Percentiles rank a stretch among this genome's conserved stretches.
Conservation (phyloP, 2,888 invertebrate species). For the Pristionchus arcanus region DNA sequence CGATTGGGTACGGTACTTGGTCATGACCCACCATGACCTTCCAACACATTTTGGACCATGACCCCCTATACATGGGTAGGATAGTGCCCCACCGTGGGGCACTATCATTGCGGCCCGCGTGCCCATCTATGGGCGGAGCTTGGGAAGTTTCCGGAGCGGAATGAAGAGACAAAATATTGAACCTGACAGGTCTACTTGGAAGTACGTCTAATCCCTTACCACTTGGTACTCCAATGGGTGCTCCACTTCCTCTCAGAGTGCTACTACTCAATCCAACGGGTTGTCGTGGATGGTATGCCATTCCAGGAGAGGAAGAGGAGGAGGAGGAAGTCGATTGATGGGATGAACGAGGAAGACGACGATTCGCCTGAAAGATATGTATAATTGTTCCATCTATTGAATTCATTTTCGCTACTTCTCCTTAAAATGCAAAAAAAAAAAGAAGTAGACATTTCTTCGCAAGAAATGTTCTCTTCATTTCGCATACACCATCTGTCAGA, state of each 20-base stretch:
- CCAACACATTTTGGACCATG: too few species aligned
- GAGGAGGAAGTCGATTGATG: conserved; percentile 23
- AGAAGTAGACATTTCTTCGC: too few species aligned
- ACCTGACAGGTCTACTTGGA: background rate
- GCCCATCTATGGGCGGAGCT: background rate
- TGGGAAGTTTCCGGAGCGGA: background rate
- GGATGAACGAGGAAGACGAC: conserved; percentile 45
- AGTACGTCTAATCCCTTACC: background rate
- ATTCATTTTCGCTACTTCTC: background rate
- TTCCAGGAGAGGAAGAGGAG: conserved; percentile 37
- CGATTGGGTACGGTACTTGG: too few species aligned
- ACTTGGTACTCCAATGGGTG: background rate
- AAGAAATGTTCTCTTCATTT: too few species aligned
- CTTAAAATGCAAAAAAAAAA: background rate
- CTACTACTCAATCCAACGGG: background rate
- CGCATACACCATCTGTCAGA: too few species aligned
- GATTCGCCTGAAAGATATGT: background rate
- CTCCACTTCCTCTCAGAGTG: background rate
- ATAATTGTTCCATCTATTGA: background rate
- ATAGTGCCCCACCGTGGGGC: too few species aligned
- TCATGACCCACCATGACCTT: too few species aligned
- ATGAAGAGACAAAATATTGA: background rate
- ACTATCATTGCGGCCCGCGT: too few species aligned
- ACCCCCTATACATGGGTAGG: too few species aligned
- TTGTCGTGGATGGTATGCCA: conserved; percentile 49